Conservation (phyloP, 2,113 vertebrate species). For the Limnothrissa miodon region DNA sequence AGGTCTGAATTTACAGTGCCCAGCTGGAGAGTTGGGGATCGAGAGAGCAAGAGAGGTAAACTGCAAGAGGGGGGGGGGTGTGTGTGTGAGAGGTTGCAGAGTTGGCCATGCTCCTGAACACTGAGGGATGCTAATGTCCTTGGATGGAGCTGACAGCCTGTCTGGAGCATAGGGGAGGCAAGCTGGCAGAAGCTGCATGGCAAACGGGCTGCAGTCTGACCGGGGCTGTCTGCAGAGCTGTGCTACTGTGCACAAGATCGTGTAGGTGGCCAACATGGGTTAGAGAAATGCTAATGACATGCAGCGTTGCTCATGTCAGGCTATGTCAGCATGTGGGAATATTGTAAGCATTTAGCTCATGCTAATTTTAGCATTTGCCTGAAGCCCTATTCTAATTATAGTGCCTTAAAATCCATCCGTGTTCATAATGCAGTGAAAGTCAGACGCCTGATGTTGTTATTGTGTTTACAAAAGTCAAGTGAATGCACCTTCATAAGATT, state of each 20-base stretch:
- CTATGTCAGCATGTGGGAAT: constrained; percentile 7
- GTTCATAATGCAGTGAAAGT: not conserved
- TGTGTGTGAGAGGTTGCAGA: not conserved
- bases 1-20: not conserved
- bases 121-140: constrained; percentile 23
- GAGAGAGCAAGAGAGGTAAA: not conserved
- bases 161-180: constrained; percentile 2
- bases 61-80: not conserved
- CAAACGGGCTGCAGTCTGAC: not conserved
- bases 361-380: constrained; percentile 8
- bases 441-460: not conserved
- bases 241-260: not conserved
- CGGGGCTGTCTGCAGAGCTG: not conserved
- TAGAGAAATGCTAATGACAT: constrained; percentile 11
- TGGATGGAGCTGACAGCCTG: constrained; percentile 11
- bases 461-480: not conserved
- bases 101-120: constrained; percentile 23
- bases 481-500: not conserved
- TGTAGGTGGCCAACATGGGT: constrained; percentile 7
- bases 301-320: not conserved
- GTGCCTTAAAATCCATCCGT: not conserved
- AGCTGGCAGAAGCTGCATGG: not conserved
- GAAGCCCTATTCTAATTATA: not conserved
- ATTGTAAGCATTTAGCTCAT: not conserved
- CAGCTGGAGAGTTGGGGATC: constrained; percentile 2